Conservation (phyloP, 2,888 invertebrate genomes). For the Caenorhabditis sp. region DNA sequence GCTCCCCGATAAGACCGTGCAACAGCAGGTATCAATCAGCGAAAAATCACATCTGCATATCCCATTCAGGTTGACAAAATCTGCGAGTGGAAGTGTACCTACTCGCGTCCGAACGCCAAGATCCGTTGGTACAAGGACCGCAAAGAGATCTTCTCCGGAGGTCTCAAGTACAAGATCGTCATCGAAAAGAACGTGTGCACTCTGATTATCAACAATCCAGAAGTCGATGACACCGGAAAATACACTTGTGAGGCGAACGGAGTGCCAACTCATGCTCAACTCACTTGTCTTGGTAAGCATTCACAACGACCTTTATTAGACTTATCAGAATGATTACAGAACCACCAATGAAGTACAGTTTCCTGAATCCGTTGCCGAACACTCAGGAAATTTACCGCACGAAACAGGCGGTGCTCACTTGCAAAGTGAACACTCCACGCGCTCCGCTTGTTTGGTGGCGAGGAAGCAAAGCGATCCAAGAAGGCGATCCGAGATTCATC, state of each 20-base stretch:
- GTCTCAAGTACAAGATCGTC: conserved; percentile 96
- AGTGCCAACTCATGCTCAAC: conserved; percentile 91
- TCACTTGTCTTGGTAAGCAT: conserved; percentile 91
- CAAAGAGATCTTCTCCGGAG: conserved; percentile 83
- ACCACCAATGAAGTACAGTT: conserved; percentile 94
- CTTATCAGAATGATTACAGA: conserved; percentile 86
- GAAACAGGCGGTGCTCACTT: conserved; percentile 92
- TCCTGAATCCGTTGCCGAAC: conserved; percentile 93
- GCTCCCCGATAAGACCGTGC: conserved; percentile 76
- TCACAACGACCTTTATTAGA: too few relatives aligned
- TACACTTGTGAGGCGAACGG: conserved; percentile 96
- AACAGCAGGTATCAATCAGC: conserved; percentile 81
- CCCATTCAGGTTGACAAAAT: conserved; percentile 90
- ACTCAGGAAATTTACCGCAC: conserved; percentile 92
- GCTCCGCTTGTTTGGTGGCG: conserved; percentile 96
- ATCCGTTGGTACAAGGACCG: conserved; percentile 84
- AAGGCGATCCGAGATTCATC: conserved; percentile 86
- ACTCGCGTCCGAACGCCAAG: conserved; percentile 92
- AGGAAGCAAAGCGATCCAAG: conserved; percentile 88
- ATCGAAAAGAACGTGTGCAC: conserved; percentile 94
- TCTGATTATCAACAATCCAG: conserved; percentile 92
- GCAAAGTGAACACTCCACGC: conserved; percentile 94
- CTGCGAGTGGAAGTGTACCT: conserved; percentile 94
- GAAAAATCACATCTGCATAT: too few relatives aligned
- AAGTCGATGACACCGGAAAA: conserved; percentile 96